A percentile compares a stretch with the other conserved stretches of the same genome.
phyloP scores from a whole-genome alignment of 2,797 vertebrate species.

The Hydrophis major region DNA sequence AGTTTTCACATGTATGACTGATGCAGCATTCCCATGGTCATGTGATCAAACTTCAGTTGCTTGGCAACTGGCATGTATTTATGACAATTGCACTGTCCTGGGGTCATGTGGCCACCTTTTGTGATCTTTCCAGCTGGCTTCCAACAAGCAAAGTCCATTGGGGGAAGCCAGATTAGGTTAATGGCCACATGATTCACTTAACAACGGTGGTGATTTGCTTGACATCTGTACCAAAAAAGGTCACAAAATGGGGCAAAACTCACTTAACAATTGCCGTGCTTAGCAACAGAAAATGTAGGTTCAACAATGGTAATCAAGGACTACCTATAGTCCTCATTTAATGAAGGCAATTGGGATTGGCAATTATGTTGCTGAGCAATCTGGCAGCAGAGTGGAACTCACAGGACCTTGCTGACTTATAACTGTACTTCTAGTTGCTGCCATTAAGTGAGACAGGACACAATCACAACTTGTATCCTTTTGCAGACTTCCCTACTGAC shows the following conservation, averaged over 20 bases:
- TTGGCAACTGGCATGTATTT: background rate
- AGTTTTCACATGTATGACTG: background rate
- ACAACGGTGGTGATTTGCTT: background rate
- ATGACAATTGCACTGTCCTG: background rate
- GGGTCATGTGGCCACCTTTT: background rate
- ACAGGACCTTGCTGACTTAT: background rate
- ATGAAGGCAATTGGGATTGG: background rate
- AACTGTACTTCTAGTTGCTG: background rate
- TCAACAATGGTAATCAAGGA: background rate
- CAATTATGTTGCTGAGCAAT: background rate
- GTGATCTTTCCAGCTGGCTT: background rate
- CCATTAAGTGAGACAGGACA: background rate
- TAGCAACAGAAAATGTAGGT: background rate
- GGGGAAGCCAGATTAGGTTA: background rate
- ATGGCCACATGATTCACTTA: background rate
- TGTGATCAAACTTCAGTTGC: background rate
- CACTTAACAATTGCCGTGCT: background rate
- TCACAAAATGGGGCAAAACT: background rate
- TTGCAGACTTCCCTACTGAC: background rate
- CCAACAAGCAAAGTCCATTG: background rate
- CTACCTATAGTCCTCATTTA: background rate
- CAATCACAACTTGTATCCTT: background rate
- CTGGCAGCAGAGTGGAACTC: background rate
- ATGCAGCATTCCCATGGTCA: background rate
- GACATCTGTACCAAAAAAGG: background rate